Base-by-base conservation (phyloP, 1,140 invertebrate species). In the Drosophila lacertosa region DNA sequence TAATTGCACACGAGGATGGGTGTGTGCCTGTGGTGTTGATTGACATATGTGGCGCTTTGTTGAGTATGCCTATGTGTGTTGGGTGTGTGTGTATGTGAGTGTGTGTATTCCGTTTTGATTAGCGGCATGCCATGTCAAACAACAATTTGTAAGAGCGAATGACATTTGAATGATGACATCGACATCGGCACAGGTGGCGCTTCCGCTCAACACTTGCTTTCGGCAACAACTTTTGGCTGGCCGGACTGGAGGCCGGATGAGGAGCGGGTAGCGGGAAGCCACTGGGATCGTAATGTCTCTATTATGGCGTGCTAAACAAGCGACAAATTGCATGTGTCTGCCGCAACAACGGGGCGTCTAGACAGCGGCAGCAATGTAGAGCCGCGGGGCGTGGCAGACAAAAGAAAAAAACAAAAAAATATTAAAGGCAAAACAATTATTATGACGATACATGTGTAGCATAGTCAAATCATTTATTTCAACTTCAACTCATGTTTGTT, bases 61-160 rank as follows among this genome's bases (percentile, higher is more conserved):
- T 16, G 37, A 15, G 13, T 40, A 18, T 18, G 6, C 16, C 9
- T 59, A 7, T 55, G 4, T 33, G 20, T 29, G 13, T 39, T n/a
- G n/a, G n/a, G 33, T 29, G 42, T 33, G 6, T 42, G 32, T 57
- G 33, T 39, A 47, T 45, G 26, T 42, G 55, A 71, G 62, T 65
- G 51, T 77, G 63, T 81, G 62, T 73, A 32, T 50, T 54, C 62
- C 51, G 76, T 88, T 86, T 86, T 86, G 82, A 88, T 88, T 88
- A 88, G 82, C 83, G 82, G 66, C 82, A 71, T 88, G 82, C 66
- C 82, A 80, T 88, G 82, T 88, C 82, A 88, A 88, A 88, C 82
- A 88, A 77, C 82, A 78, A 82, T 88, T 88, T 88, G 77, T 73
- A 70, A 66, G 24, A 64, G 54, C 63, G 58, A 68, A 75, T 78